Percentiles rank a stretch among this genome's conserved stretches.
These are phyloP conservation scores for Amblyjoppa fuscipennis DNA, from an alignment of 2,888 invertebrate species.

Conservation along the genomic window DNA sequence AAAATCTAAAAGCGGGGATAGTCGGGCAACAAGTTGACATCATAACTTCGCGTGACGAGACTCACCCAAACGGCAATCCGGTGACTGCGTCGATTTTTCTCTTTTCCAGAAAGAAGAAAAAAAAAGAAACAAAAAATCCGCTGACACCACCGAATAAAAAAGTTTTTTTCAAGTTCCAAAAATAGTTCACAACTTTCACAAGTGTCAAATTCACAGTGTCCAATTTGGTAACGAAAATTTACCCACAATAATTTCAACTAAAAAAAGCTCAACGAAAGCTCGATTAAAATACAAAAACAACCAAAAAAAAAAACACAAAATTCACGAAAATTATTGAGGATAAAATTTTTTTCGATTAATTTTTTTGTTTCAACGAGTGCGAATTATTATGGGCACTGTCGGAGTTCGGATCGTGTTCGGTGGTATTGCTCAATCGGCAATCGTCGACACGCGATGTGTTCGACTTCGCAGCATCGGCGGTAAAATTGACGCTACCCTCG, in stretches of 20 bases:
- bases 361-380: neutral
- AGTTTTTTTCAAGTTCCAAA: neutral
- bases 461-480: neutral
- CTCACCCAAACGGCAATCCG: conserved; percentile 58
- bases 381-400: neutral
- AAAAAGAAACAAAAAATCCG: neutral
- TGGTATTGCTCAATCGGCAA: neutral
- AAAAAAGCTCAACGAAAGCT: neutral
- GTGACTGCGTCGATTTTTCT: conserved; percentile 51
- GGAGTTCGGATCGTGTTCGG: neutral
- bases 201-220: neutral
- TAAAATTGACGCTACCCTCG: neutral
- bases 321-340: neutral
- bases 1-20: conserved; percentile 26
- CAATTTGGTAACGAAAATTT: neutral
- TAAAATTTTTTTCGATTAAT: neutral
- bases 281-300: neutral
- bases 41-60: conserved; percentile 36
- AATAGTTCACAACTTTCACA: conserved; percentile 17
- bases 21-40: conserved; percentile 59
- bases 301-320: conserved; percentile 7
- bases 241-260: neutral
- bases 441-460: conserved; percentile 17
- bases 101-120: neutral
- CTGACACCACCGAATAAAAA: neutral